These are phyloP conservation scores for Anorthoa munda DNA, from an alignment of 2,888 invertebrate species.

Conservation along the genomic window DNA sequence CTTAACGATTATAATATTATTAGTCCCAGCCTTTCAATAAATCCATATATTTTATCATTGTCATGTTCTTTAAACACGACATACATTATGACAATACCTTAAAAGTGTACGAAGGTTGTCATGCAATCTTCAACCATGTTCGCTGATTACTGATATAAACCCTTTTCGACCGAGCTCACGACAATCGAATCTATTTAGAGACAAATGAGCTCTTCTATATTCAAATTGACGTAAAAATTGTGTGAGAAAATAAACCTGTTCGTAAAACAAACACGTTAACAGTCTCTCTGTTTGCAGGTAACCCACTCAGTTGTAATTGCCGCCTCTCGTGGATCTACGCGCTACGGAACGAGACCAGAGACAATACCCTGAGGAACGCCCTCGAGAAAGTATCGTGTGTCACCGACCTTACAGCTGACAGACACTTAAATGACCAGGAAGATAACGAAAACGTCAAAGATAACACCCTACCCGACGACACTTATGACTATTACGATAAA, in stretches of 20 bases:
- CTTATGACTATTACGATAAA: constrained; percentile 87
- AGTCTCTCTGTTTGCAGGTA: constrained; percentile 91
- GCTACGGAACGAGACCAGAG: constrained; percentile 94
- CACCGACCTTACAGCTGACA: constrained; percentile 85
- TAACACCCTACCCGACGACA: constrained; percentile 81
- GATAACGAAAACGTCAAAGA: constrained; percentile 74
- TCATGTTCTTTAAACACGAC: constrained; percentile 31
- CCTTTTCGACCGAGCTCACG: constrained; percentile 17
- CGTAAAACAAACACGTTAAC: constrained; percentile 59
- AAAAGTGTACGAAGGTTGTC: neutral
- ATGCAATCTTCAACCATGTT: constrained; percentile 29
- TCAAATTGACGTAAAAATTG: constrained; percentile 37
- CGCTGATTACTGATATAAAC: constrained; percentile 18
- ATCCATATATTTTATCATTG: constrained; percentile 5
- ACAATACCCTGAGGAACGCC: constrained; percentile 92
- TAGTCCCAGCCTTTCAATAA: constrained; percentile 33
- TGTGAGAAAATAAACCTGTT: constrained; percentile 36
- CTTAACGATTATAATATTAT: constrained; percentile 23
- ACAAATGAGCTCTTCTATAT: constrained; percentile 40
- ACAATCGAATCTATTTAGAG: constrained; percentile 33
- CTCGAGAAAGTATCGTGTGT: constrained; percentile 94
- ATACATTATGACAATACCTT: constrained; percentile 9
- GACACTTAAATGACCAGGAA: constrained; percentile 77
- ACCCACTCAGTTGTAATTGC: constrained; percentile 96
- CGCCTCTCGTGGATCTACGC: constrained; percentile 95